These are phyloP conservation scores for Apeira syringaria DNA, from an alignment of 2,888 invertebrate genomes.

Conservation along the genomic window DNA sequence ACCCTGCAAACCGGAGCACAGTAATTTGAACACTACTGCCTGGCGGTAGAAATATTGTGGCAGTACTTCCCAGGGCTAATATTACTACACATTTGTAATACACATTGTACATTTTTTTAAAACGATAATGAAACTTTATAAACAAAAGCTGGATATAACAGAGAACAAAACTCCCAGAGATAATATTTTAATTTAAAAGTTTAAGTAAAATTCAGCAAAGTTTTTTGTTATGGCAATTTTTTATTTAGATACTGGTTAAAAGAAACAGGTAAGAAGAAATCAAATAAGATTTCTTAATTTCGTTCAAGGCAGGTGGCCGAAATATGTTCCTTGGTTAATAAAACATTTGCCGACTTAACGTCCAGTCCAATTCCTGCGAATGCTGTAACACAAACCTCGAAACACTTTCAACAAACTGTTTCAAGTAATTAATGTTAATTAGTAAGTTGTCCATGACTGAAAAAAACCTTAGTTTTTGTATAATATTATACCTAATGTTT, in stretches of 20 bases:
- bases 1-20: too few relatives aligned
- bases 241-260: slow-evolving; percentile 1
- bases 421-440: too few relatives aligned
- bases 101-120: too few relatives aligned
- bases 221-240: slow-evolving; percentile 7
- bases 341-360: slow-evolving; percentile 4
- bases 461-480: too few relatives aligned
- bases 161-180: not conserved
- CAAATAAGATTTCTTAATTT: slow-evolving; percentile 10
- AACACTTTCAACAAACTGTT: too few relatives aligned
- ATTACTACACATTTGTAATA: too few relatives aligned
- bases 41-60: too few relatives aligned
- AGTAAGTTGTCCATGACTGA: too few relatives aligned
- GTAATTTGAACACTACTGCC: too few relatives aligned
- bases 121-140: too few relatives aligned
- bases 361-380: not conserved
- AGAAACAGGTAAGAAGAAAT: slow-evolving; percentile 10
- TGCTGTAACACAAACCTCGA: not conserved
- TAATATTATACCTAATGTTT: too few relatives aligned
- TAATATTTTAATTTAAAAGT: slow-evolving; percentile 4
- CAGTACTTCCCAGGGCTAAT: too few relatives aligned
- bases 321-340: slow-evolving; percentile 11
- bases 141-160: not conserved
- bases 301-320: slow-evolving; percentile 7
- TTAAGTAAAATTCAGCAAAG: not conserved